phyloP scores from a whole-genome alignment of 2,113 vertebrate species.

The Cricetomys ansorgei region DNA sequence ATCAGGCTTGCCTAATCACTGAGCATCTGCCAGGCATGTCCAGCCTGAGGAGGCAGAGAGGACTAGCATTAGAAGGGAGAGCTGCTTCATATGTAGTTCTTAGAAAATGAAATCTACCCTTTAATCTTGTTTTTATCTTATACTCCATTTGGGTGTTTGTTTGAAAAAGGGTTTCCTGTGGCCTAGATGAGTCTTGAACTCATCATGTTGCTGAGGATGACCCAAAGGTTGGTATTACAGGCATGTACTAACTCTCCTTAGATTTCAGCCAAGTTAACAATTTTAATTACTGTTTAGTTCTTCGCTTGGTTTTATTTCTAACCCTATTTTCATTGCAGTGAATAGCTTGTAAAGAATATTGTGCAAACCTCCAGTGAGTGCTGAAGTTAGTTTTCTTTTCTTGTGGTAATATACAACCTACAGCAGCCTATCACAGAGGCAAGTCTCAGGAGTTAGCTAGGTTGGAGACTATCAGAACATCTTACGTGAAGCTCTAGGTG shows the following conservation, averaged over 20 bases:
- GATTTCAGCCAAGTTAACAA: neutral
- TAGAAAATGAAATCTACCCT: neutral
- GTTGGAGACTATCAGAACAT: neutral
- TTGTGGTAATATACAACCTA: neutral
- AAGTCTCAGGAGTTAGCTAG: neutral
- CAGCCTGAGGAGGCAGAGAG: neutral
- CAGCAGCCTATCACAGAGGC: neutral
- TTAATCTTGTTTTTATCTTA: neutral
- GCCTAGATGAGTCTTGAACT: too few species aligned
- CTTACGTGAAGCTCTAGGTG: neutral
- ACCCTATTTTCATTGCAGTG: neutral
- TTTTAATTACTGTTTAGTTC: neutral
- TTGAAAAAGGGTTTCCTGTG: neutral
- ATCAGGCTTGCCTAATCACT: neutral
- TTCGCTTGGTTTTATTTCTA: constrained; percentile 17
- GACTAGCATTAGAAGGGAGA: neutral
- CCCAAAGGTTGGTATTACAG: neutral
- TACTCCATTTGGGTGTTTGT: neutral
- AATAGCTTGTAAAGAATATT: neutral
- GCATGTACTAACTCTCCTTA: neutral
- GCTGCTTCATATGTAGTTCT: neutral
- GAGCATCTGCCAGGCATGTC: neutral
- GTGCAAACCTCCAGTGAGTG: neutral
- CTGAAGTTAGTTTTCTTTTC: neutral
- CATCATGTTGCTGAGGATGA: too few species aligned